phyloP scores from a whole-genome alignment of 2,113 vertebrate species.

The Sapajus apella region DNA sequence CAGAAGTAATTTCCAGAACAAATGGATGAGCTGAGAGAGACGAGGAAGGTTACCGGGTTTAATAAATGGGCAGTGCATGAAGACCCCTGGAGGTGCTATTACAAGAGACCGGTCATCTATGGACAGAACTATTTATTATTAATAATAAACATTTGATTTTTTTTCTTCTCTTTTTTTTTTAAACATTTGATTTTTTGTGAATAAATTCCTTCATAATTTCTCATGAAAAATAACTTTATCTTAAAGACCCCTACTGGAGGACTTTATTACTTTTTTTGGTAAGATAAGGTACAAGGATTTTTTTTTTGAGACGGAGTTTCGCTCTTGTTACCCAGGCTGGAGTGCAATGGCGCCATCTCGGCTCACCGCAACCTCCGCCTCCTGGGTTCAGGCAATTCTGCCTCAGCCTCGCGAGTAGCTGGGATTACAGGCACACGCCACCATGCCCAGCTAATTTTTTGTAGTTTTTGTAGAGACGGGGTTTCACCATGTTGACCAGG shows the following conservation, averaged over 20 bases:
- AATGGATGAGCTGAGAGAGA: neutral
- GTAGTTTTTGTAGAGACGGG: no score
- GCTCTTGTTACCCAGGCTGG: no score
- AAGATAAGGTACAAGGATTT: neutral
- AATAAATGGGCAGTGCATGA: neutral
- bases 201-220: conserved; percentile 5
- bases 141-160: neutral
- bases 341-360: no score
- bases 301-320: no score
- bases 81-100: neutral
- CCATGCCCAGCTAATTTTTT: no score
- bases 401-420: no score
- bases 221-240: neutral
- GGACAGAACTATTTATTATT: neutral
- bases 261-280: neutral
- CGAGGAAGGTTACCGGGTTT: neutral
- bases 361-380: no score
- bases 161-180: no score
- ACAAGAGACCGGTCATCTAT: neutral
- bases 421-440: no score
- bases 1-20: neutral
- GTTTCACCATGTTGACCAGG: no score
- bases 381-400: no score
- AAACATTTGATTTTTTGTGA: neutral
- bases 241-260: neutral